Base-by-base conservation (phyloP, 2,888 invertebrate species). In the Pterostichus niger region DNA sequence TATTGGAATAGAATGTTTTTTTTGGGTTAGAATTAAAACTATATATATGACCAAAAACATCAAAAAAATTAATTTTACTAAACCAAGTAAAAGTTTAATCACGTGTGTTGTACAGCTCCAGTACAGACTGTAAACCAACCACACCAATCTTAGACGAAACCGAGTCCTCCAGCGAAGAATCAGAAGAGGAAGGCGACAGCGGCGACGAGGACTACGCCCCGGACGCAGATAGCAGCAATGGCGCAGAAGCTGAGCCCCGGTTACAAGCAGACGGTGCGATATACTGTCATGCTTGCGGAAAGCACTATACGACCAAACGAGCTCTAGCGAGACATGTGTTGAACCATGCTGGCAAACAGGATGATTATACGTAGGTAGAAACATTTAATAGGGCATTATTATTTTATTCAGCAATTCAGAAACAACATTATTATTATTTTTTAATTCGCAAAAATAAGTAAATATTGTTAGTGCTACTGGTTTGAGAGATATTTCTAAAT, bases 251-350 rank as follows among this genome's bases (percentile, higher is more conserved):
- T 6, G 59, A 31, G 2, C 11, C 24, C 5, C 24, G 1, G 40
- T 1, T 9, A 3, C 40, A 9, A 40, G 9, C 31, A 24, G 31
- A 24, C 31, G 59, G 59, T 7, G 11, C 81, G 10, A 56, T 54
- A 10, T 73, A n/a, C 33, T 81, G 81, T 35, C 81, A 81, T 31
- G 61, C 54, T 10, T 81, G 81, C 73, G 73, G 44, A 44, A 81
- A 81, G 56, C 54, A 35, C 11, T 81, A 56, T 56, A 54, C 81
- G 4, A 56, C 40, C 1, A 81, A 71, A 15, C 7, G 71, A 0
- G 49, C 40, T 11, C 13, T 81, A 5, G 24, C 52, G 15, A 40
- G 35, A 7, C 81, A 81, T 40, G 73, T 54, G 5, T 56, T 31
- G 4, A 15, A 11, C 0, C 81, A 81, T 31, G 33, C 40, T 1